Base-by-base conservation (phyloP, 1,140 invertebrate species). In the Tetragonula clypearis region DNA sequence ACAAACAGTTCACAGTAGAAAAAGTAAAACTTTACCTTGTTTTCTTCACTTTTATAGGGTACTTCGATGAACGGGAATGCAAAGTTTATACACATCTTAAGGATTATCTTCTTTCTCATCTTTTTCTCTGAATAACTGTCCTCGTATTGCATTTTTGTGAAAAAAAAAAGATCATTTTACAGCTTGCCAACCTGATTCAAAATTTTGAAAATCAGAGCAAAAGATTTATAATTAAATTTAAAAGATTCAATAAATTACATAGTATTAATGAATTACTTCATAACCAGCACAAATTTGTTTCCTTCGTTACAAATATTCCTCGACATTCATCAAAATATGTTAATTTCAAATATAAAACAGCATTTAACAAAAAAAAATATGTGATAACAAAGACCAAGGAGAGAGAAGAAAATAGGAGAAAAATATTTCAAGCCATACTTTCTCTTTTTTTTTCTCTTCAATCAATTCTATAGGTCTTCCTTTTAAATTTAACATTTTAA, bases 61-160 rank as follows among this genome's bases (percentile, higher is more conserved):
- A 78, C 87, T 89, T 89, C 88, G 66, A 76, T 84, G 88, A 90
- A 86, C 87, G 14, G 58, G 66, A 82, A 77, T 74, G 87, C 56
- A 23, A 89, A 84, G 71, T 73, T 87, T 86, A 82, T 66, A 79
- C 79, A 62, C 76, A 82, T 79, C 79, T 79, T 81, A 84, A 88
- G 87, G 87, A 84, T 72, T 75, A 55, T 62, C 58, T 69, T 26
- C 66, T 75, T 68, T 80, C 35, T 74, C 71, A 30, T 30, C 3
- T 23, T 88, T 82, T 89, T 86, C 78, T 12, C 49, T 14, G 8
- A 19, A 83, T 23, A 19, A 1, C 41, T 8, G 19, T 21, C 35
- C 69, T 35, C 19, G 49, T 62, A 19, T n/a, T 74, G 12, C 21
- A 35, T 77, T 82, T 68, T 41, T 23, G n/a, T 26, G 23, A 26